Evolutionary conservation across 23 tunicate genomes (phyloP).

Genomic region (Botrylloides violaceus): DNA sequence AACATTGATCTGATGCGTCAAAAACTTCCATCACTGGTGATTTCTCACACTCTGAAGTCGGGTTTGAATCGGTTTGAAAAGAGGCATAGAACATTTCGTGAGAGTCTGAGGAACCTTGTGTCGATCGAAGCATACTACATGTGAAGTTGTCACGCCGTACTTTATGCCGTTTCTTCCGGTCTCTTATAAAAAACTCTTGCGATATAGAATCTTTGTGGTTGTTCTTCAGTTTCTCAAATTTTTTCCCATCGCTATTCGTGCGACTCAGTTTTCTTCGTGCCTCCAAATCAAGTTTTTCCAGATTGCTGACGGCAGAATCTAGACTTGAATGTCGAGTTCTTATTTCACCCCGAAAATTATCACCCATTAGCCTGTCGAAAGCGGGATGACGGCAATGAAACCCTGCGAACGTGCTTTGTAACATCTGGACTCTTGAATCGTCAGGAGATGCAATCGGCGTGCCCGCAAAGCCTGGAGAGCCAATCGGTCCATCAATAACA

Average conservation of each 20-base stretch:
- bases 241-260: conserved; percentile 19
- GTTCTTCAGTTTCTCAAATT: not conserved
- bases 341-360: not conserved
- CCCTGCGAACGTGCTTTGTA: conserved; percentile 19
- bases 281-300: conserved; percentile 9
- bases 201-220: not conserved
- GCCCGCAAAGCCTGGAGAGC: conserved; percentile 25
- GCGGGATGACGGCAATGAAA: conserved; percentile 17
- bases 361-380: conserved; percentile 19
- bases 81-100: conserved; percentile 21
- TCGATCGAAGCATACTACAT: not conserved
- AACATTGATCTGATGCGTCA: not conserved
- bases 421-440: conserved; percentile 17
- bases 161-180: conserved; percentile 16
- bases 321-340: conserved; percentile 24
- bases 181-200: conserved; percentile 23
- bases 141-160: not conserved
- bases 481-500: conserved; percentile 27
- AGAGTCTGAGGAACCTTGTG: conserved; percentile 2
- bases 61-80: not conserved
- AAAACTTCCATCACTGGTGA: not conserved
- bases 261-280: conserved; percentile 12
- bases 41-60: not conserved
- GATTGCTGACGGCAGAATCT: conserved; percentile 23
- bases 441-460: conserved; percentile 15